Evolutionary conservation across 2,888 invertebrate species (phyloP).

Genomic region (Stratiomys singularior): DNA sequence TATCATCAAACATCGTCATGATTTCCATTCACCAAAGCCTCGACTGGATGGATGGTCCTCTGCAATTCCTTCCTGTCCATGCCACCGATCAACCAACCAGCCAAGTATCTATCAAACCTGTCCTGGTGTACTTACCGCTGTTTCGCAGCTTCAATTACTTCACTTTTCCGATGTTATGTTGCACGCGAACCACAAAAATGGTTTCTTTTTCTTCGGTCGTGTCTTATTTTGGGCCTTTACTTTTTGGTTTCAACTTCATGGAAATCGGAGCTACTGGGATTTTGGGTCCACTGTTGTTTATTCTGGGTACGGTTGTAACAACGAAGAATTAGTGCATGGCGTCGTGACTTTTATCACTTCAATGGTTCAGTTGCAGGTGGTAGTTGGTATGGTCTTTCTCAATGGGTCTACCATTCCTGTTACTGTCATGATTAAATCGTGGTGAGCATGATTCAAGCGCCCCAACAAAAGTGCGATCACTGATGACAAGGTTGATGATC

Average conservation of each 20-base stretch:
- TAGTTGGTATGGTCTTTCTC: background rate
- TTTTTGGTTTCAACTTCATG: background rate
- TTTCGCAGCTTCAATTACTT: no score
- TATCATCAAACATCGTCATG: background rate
- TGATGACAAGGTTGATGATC: constrained; percentile 5
- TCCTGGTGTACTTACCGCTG: no score
- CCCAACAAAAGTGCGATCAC: constrained; percentile 14
- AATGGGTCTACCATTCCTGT: background rate
- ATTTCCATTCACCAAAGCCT: constrained; percentile 3
- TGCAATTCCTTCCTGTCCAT: no score
- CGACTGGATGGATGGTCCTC: background rate
- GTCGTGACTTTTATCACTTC: background rate
- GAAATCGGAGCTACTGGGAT: background rate
- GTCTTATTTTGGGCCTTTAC: background rate
- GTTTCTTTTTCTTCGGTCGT: background rate
- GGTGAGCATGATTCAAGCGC: constrained; percentile 16
- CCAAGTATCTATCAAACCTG: no score
- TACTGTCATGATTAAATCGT: background rate
- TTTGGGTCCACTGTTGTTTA: background rate
- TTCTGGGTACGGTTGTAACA: background rate
- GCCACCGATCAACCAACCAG: no score
- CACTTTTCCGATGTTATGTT: background rate
- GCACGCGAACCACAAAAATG: constrained; percentile 10
- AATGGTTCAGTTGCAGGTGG: background rate
- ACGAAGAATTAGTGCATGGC: constrained; percentile 7